Evolutionary conservation across 2,888 invertebrate species (phyloP), one percentile per base, ranked within the genome.

Genomic region (Incurvaria masculella): DNA sequence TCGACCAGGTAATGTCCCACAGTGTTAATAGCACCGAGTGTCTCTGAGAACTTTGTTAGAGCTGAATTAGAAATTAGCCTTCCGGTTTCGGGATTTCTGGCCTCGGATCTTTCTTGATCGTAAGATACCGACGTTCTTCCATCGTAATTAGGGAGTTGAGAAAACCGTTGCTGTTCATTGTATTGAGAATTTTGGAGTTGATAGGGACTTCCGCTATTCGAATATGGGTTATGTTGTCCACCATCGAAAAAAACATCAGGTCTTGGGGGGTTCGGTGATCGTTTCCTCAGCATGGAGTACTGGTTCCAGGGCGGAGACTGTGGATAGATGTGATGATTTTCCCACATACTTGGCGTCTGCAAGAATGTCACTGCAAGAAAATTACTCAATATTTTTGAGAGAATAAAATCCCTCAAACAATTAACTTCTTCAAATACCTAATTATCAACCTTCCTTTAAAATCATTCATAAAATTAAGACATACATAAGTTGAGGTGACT

Each of bases 1-100:
- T 91, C 91, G 1, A 94, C 90, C 54, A 94, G 80, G 62, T 90
- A 91, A 62, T 88, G 85, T 1, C 93, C 93, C 0, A 94, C 89
- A 2, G 92, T 91, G 56, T 93, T 93, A 16, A 94, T 80, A 3
- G 93, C 93, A 26, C 92, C 92, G 27, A 84, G 61, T 1, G 84
- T 85, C 63, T 85, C 85, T 1, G 85, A 84, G 59, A 85, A 84
- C 55, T 73, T 80, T 48, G 81, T 75, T 53, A 85, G 84, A 5
- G 85, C 81, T 4, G 83, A 81, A 21, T 82, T 80, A 2, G 85
- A 84, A 1, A 84, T 66, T 3, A 84, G 59, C 42, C 84, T 71
- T 5, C 81, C 81, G 53, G 79, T 72, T 43, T 71, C 70, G 14
- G 69, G 61, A 4, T 56, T 54, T 61, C 59, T 61, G 6, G 63